Percentiles rank a stretch among this genome's conserved stretches.
These are phyloP conservation scores for Actenoides hombroni DNA, from an alignment of 2,113 vertebrate genomes.

Conservation along the genomic window DNA sequence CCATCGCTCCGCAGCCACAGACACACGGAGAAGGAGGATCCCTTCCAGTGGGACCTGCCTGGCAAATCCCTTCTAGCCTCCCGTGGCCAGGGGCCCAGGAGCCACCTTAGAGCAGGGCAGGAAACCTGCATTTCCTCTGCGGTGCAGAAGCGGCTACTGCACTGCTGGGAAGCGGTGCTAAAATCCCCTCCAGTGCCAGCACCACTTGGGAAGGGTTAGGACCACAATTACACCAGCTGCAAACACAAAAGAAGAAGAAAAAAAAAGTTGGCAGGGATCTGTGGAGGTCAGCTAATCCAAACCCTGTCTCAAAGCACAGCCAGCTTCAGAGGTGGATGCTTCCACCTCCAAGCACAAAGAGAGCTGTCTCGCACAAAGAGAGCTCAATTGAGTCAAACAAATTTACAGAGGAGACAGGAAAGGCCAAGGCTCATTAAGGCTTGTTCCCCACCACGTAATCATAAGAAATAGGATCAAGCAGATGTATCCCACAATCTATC, in stretches of 20 bases:
- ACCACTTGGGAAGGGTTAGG: slow-evolving; percentile 34
- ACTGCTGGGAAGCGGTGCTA: not conserved
- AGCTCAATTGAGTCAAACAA: slow-evolving; percentile 43
- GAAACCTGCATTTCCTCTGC: not conserved
- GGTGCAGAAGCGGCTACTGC: slow-evolving; percentile 1
- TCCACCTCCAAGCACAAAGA: slow-evolving; percentile 26
- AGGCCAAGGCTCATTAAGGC: slow-evolving; percentile 60
- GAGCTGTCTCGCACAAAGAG: not conserved
- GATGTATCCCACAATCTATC: slow-evolving; percentile 52
- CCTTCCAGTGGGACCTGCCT: not conserved
- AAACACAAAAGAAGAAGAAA: slow-evolving; percentile 1
- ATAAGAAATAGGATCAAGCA: slow-evolving; percentile 60
- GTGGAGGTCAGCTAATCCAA: slow-evolving; percentile 62
- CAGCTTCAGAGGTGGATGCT: slow-evolving; percentile 58
- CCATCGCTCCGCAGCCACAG: rapidly evolving
- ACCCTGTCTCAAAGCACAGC: slow-evolving; percentile 28
- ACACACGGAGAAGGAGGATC: not conserved
- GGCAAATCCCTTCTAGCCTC: not conserved
- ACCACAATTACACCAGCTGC: slow-evolving; percentile 53
- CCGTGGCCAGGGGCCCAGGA: not conserved
- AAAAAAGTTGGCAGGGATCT: slow-evolving; percentile 26
- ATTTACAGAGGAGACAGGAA: slow-evolving; percentile 52
- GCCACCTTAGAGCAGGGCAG: rapidly evolving
- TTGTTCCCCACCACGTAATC: slow-evolving; percentile 45
- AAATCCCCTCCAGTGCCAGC: slow-evolving; percentile 22